Evolutionary conservation across 1,140 invertebrate genomes (phyloP), one percentile per base, ranked within the genome.

Genomic region (Heterodera schachtii): DNA sequence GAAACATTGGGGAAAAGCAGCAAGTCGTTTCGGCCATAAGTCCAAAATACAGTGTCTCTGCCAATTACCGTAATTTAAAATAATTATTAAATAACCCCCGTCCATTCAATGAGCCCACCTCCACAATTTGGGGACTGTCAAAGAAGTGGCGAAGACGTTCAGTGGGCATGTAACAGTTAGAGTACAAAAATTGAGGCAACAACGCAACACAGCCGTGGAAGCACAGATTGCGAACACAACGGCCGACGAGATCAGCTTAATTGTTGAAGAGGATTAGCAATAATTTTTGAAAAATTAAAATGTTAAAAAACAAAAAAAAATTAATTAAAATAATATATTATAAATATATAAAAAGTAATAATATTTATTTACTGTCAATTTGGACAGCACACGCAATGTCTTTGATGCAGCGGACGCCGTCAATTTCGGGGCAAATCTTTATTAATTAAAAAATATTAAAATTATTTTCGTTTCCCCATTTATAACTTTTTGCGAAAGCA

Each of bases 151-250:
- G 86, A 46, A 89, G 71, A 66, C 77, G 74, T 79, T 87, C 86
- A 46, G 87, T 89, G 8, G 87, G 71, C 11, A 88, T 83, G 77
- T 89, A 89, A n/a, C 80, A 82, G 75, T 89, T 90, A 19, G 84
- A 83, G 77, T 89, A 89, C 16, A 89, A 78, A 79, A 89, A 90
- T 66, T 89, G 60, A n/a, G 88, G 88, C 19, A 89, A 71, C 21
- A 89, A 75, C 43, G 78, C 77, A 43, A 89, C 84, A 75, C 83
- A 87, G 67, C 90, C 88, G 73, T 86, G 88, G 70, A 87, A 88
- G 76, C 84, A 81, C 8, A 89, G 77, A 80, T 89, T 90, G 46
- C 86, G 64, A 66, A 89, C 73, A 73, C 88, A 89, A 43, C 88
- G 57, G n/a, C 80, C 79, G 49, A 89, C 88, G 16, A 89, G 76